Percentiles rank a stretch among this genome's conserved stretches.
Conservation (phyloP, 2,888 invertebrate species). For the Sabatieria punctata region DNA sequence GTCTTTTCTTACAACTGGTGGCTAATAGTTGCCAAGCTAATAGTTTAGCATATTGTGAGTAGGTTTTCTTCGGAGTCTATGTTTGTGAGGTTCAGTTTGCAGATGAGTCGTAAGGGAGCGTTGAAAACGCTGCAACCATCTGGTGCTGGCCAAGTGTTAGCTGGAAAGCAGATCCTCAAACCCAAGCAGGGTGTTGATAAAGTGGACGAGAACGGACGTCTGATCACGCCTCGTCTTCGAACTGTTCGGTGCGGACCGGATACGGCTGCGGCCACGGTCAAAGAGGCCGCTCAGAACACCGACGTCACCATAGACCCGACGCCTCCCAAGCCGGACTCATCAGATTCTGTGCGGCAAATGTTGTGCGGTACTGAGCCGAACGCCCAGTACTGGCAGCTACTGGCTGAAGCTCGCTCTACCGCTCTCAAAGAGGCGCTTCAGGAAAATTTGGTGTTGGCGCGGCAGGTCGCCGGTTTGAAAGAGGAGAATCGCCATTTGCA, state of each 20-base stretch:
- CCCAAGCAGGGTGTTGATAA: too few species aligned
- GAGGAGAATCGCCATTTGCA: conserved; percentile 2
- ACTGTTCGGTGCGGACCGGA: background rate
- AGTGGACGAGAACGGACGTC: too few species aligned
- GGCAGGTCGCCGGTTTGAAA: background rate
- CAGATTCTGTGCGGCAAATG: background rate
- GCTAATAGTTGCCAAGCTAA: too few species aligned
- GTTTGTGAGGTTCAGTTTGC: too few species aligned
- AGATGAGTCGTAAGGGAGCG: too few species aligned
- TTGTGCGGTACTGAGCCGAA: background rate
- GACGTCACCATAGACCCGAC: background rate
- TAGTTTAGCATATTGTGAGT: too few species aligned
- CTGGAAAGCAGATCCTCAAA: too few species aligned
- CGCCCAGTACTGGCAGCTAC: background rate
- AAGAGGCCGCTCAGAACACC: background rate
- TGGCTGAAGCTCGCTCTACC: conserved; percentile 7
- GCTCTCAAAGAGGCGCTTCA: conserved; percentile 6
- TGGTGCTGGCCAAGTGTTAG: too few species aligned
- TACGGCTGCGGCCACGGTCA: background rate
- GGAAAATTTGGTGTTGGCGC: conserved; percentile 2
- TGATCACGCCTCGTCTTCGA: too few species aligned
- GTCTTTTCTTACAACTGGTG: too few species aligned
- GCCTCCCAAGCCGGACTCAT: background rate
- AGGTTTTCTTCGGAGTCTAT: too few species aligned
- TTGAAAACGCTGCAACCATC: too few species aligned